A percentile compares a stretch with the other conserved stretches of the same genome.
These are phyloP conservation scores for Melospiza georgiana DNA, from an alignment of 2,113 vertebrate species.

Conservation along the genomic window DNA sequence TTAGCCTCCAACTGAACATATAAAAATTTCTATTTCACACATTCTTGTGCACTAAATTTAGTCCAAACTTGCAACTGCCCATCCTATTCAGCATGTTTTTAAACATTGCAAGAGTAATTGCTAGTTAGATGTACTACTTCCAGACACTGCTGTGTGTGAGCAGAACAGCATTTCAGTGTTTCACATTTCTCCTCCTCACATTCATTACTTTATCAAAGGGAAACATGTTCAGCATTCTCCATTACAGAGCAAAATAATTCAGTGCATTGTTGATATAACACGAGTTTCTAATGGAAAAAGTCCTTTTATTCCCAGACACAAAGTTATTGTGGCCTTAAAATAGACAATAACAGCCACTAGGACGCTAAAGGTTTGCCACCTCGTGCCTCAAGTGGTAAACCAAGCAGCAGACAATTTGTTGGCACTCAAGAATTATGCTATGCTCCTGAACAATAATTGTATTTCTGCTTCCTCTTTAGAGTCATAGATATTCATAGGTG, in stretches of 20 bases:
- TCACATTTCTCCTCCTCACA: not conserved
- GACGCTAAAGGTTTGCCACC: not conserved
- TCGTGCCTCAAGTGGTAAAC: not conserved
- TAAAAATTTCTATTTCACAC: not conserved
- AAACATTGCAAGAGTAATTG: not conserved
- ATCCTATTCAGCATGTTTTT: not conserved
- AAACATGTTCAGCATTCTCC: conserved; percentile 1
- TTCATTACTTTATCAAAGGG: conserved; percentile 7
- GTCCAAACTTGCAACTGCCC: not conserved
- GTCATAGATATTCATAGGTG: not conserved
- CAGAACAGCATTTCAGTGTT: not conserved
- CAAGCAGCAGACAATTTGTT: not conserved
- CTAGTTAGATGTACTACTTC: not conserved
- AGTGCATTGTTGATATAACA: not conserved
- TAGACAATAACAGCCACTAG: not conserved
- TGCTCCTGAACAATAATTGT: not conserved
- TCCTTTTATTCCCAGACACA: not conserved
- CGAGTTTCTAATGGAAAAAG: not conserved
- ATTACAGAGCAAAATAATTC: not conserved
- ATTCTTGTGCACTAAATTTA: not conserved
- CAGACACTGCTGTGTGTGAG: not conserved
- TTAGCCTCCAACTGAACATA: not conserved
- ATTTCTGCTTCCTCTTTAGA: conserved; percentile 6
- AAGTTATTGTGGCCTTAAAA: not conserved
- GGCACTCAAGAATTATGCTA: not conserved